phyloP scores from a whole-genome alignment of 2,113 vertebrate genomes.

The Bos javanicus region DNA sequence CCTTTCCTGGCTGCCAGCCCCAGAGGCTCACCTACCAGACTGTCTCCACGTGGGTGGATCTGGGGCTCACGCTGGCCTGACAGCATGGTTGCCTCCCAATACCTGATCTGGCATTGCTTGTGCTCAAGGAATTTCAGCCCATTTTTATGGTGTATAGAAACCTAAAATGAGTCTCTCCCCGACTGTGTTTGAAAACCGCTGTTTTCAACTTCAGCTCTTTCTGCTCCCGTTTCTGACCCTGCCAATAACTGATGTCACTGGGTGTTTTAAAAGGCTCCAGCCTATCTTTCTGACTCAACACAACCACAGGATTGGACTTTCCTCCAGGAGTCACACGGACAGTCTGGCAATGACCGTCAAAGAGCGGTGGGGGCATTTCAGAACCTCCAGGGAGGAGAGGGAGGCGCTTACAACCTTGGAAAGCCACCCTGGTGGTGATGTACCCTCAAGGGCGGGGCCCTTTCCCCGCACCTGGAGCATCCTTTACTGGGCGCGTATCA shows the following conservation, averaged over 20 bases:
- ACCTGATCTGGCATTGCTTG: fast-evolving
- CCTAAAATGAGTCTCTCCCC: background rate
- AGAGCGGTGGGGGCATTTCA: background rate
- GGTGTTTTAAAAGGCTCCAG: background rate
- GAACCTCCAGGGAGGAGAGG: background rate
- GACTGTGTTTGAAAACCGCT: background rate
- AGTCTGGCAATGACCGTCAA: background rate
- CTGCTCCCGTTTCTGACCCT: background rate
- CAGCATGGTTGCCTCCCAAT: background rate
- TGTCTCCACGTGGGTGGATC: background rate
- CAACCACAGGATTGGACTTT: background rate
- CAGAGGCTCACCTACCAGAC: background rate
- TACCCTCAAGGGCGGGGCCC: fast-evolving
- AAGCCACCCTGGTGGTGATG: background rate
- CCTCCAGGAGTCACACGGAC: background rate
- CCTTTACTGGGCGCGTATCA: fast-evolving
- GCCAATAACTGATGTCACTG: background rate
- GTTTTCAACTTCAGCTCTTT: background rate
- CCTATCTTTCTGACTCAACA: background rate
- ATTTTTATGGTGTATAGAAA: background rate
- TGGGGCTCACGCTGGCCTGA: background rate
- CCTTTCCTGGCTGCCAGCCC: background rate
- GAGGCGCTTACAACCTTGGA: background rate
- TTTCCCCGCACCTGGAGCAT: background rate
- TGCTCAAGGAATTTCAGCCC: background rate